phyloP scores from a whole-genome alignment of 2,797 vertebrate species.

The Australoheros facetus region DNA sequence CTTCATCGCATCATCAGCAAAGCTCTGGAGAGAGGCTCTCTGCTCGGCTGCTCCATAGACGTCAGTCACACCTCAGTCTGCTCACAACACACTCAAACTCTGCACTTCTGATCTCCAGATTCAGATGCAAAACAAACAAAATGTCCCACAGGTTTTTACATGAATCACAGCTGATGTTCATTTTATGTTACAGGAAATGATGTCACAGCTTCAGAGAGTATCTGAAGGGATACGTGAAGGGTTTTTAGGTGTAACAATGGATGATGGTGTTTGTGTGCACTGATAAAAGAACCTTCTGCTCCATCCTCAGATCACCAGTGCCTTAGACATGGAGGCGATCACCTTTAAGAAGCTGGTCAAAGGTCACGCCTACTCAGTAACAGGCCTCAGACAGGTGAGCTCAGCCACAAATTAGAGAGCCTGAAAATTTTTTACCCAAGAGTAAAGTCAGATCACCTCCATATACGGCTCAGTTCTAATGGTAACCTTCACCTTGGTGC shows the following conservation, averaged over 20 bases:
- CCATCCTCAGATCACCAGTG: constrained; percentile 81
- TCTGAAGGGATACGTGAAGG: too few relatives aligned
- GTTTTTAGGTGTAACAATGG: too few relatives aligned
- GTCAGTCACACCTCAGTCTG: constrained; percentile 70
- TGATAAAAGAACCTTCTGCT: background rate
- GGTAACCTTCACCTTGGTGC: too few relatives aligned
- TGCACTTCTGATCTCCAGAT: background rate
- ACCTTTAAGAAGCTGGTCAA: constrained; percentile 93
- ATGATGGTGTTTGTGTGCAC: background rate
- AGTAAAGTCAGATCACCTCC: background rate
- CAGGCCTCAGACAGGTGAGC: constrained; percentile 84
- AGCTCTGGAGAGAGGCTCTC: constrained; percentile 85
- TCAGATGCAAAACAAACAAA: background rate
- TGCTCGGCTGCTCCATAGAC: constrained; percentile 92
- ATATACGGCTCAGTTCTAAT: too few relatives aligned
- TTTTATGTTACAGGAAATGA: background rate
- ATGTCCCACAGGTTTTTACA: background rate
- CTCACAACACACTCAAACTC: background rate
- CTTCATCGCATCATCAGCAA: constrained; percentile 85
- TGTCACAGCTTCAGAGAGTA: background rate
- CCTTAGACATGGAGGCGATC: constrained; percentile 87
- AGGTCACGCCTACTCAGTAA: constrained; percentile 93
- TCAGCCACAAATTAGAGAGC: background rate
- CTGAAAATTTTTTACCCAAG: background rate
- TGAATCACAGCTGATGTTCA: background rate